Base-by-base conservation (phyloP, 2,113 vertebrate genomes). In the Ictalurus furcatus region DNA sequence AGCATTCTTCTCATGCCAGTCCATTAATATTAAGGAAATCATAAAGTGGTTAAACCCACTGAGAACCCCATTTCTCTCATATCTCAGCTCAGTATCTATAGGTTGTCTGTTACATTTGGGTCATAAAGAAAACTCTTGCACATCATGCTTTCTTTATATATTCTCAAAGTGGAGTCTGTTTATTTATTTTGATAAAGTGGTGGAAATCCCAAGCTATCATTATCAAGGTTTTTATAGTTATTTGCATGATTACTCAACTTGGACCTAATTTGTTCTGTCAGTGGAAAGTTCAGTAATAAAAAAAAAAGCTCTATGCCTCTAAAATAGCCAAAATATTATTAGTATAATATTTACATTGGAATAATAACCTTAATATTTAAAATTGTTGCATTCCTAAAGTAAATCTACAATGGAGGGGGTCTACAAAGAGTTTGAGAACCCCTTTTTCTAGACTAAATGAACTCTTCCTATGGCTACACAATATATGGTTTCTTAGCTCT, bases 1-100 rank as follows among this genome's bases (percentile, higher is more conserved):
- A 69, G 56, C 78, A 48, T 63, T 74, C 40, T 61, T 11, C 40
- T 13, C 81, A 87, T 90, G 87, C 87, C 85, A 59, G 48, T 71
- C 6, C 21, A 84, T 84, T 63, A 84, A 25, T 23, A 44, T 84
- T 84, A 25, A 40, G 37, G 34, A 63, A 59, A 23, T 37, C 19
- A 59, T 59, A 58, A 80, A 80, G 52, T 56, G 44, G 11, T 52
- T 52, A 79, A 28, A 52, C 74, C 21, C 21, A 0, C 23, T 78
- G 21, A 78, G 48, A 23, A 23, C 40, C 37, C 73, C 73, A 40
- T 25, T 40, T 48, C 5, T 48, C 4, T 52, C 12, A 44, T 4
- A 76, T 1, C 40, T 25, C 40, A 44, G 14, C 37, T 34, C 28
- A 16, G 19, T 67, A 9, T 67, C 28, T 9, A 4, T 2, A n/a